Percentiles rank a stretch among this genome's conserved stretches.
These are phyloP conservation scores for Therioaphis trifolii DNA, from an alignment of 2,888 invertebrate species.

Conservation along the genomic window DNA sequence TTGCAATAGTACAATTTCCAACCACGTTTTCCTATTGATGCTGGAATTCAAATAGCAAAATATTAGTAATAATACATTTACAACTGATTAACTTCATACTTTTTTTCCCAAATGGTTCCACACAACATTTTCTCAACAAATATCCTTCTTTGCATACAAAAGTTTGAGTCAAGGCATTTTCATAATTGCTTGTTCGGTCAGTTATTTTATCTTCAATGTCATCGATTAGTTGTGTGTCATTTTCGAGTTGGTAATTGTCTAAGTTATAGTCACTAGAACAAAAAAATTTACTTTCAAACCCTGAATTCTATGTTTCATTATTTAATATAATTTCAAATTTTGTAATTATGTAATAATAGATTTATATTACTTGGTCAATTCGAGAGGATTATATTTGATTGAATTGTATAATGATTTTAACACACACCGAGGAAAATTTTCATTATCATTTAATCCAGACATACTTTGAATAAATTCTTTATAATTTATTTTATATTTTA, in stretches of 20 bases:
- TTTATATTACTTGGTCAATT: conserved; percentile 91
- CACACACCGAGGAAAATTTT: conserved; percentile 93
- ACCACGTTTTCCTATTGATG: conserved; percentile 94
- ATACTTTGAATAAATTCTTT: conserved; percentile 97
- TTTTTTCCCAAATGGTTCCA: conserved; percentile 94
- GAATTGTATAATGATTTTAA: conserved; percentile 94
- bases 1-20: conserved; percentile 99
- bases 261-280: conserved; percentile 67
- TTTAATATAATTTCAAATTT: too few species aligned
- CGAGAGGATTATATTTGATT: conserved; percentile 91
- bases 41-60: conserved; percentile 71
- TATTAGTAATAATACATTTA: conserved; percentile 4
- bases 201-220: conserved; percentile 50
- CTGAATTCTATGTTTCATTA: too few species aligned
- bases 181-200: conserved; percentile 38
- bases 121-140: conserved; percentile 97
- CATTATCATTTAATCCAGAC: conserved; percentile 94
- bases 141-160: conserved; percentile 98
- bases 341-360: too few species aligned
- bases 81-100: conserved; percentile 79
- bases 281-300: not conserved
- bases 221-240: conserved; percentile 47
- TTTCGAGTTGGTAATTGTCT: conserved; percentile 59
- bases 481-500: conserved; percentile 92
- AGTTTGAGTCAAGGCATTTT: conserved; percentile 70